Conservation (phyloP, 2,113 vertebrate genomes). For the Mirza zaza region DNA sequence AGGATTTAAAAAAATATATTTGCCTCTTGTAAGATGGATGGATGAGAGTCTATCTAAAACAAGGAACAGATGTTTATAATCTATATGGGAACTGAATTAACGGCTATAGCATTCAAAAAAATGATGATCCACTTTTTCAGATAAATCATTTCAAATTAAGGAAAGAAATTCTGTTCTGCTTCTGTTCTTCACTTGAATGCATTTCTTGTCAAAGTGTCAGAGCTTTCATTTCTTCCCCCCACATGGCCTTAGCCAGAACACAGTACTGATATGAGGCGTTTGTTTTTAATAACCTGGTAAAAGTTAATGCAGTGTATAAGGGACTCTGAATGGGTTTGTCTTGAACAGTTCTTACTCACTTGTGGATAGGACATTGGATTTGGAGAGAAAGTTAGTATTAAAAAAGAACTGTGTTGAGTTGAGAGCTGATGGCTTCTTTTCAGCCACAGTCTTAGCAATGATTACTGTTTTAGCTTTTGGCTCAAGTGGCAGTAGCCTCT, state of each 20-base stretch:
- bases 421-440: background rate
- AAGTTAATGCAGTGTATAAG: slow-evolving; percentile 62
- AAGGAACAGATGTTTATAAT: background rate
- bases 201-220: background rate
- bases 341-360: slow-evolving; percentile 1
- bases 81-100: background rate
- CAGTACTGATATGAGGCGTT: slow-evolving; percentile 21
- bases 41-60: background rate
- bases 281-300: slow-evolving; percentile 72
- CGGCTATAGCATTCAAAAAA: background rate
- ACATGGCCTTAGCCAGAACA: background rate
- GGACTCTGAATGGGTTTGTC: slow-evolving; percentile 22
- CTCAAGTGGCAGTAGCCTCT: background rate
- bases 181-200: background rate
- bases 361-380: background rate
- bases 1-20: background rate
- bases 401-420: background rate
- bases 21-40: background rate
- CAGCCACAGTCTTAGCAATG: background rate
- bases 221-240: slow-evolving; percentile 48
- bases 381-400: background rate
- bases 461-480: background rate
- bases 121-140: background rate
- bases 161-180: background rate
- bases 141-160: slow-evolving; percentile 39